These are phyloP conservation scores for Teleogryllus oceanicus DNA, from an alignment of 2,888 invertebrate species.

Conservation along the genomic window DNA sequence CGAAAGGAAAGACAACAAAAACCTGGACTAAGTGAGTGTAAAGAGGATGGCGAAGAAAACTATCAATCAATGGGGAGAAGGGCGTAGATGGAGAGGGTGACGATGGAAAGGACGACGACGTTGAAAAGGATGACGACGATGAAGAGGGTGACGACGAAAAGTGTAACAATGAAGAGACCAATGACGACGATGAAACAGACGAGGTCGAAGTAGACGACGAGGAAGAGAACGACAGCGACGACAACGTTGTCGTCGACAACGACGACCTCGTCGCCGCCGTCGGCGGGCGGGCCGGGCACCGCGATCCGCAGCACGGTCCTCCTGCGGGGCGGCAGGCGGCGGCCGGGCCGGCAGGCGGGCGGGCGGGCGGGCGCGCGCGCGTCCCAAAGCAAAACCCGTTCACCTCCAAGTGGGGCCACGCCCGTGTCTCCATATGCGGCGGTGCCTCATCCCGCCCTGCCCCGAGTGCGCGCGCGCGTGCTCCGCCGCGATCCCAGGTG, in stretches of 20 bases:
- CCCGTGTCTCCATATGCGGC: neutral
- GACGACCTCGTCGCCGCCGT: neutral
- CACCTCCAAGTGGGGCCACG: neutral
- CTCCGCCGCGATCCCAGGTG: neutral
- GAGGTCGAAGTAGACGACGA: too few species aligned
- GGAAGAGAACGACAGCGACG: neutral
- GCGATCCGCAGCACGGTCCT: neutral
- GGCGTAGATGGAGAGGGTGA: too few species aligned
- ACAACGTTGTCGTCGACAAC: neutral
- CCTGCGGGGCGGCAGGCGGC: neutral
- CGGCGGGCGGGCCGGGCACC: neutral
- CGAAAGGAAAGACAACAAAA: too few species aligned
- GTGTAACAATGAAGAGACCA: too few species aligned
- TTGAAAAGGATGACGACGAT: too few species aligned
- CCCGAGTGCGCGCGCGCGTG: neutral
- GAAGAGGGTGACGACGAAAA: too few species aligned
- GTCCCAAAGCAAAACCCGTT: neutral
- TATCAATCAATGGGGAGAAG: too few species aligned
- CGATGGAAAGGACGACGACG: too few species aligned
- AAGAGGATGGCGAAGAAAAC: too few species aligned
- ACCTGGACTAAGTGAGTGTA: too few species aligned
- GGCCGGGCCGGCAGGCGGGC: neutral
- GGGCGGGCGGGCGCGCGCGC: neutral
- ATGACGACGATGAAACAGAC: too few species aligned
- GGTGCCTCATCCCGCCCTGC: neutral